Base-by-base conservation (phyloP, 2,888 invertebrate species). In the Seira sanloemensis region DNA sequence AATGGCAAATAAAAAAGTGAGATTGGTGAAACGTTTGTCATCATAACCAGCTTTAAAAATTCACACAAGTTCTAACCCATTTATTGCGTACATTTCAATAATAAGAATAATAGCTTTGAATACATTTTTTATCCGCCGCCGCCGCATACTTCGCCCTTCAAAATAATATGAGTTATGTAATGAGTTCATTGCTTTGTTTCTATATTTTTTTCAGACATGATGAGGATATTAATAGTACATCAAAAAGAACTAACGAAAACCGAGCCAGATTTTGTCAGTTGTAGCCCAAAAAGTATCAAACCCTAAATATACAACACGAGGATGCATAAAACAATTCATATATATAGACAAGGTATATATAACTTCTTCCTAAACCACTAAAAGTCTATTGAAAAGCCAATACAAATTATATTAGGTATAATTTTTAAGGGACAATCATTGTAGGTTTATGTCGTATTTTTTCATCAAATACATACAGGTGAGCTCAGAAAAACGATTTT, bases 281-380 rank as follows among this genome's bases (percentile, higher is more conserved):
- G 77, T 78, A 83, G 83, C 77, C 83, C 83, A 83, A 81, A 68
- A 83, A 83, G 83, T 83, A 83, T 83, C 83, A 83, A 83, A 83
- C 78, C 78, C 83, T 83, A 83, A 83, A 83, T 78, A 82, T 82
- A 72, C 65, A 82, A 78, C 50, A 77, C 46, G 26, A 83, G 67
- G 78, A 77, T 78, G 78, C 62, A 77, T 50, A 73, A 73, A 78
- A 68, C 73, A 67, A 69, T 58, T 62, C 67, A 19, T 76, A 81
- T 68, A 50, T 50, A 7, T 12, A 50, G 16, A 7, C n/a, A 18
- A 50, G 12, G n/a, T 50, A 50, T 37, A 37, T 50, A 50, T 50
- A 50, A 50, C 50, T 50, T 18, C 50, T 25, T 68, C 9, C 78
- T 77, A 73, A 37, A 58, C 26, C 58, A 58, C 78, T 62, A 78